Conservation (phyloP, 2,797 vertebrate genomes). For the Macropodus opercularis region DNA sequence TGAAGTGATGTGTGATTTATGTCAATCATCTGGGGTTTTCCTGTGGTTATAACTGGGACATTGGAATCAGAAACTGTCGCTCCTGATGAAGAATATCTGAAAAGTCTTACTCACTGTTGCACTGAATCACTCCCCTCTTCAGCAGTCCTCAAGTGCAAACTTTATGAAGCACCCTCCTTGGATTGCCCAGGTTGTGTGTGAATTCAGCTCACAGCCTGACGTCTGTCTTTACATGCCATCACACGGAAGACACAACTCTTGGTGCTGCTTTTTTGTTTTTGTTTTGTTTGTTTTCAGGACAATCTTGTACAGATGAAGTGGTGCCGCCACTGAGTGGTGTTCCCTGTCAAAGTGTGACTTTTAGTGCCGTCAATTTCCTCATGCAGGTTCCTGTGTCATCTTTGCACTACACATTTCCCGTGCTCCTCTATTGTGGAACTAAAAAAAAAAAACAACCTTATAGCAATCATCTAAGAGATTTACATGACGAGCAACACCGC, state of each 20-base stretch:
- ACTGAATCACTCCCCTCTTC: constrained; percentile 73
- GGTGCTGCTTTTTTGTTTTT: constrained; percentile 82
- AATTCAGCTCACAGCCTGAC: constrained; percentile 39
- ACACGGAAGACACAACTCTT: constrained; percentile 72
- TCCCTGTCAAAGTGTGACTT: constrained; percentile 67
- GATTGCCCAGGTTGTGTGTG: constrained; percentile 38
- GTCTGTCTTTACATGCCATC: constrained; percentile 58
- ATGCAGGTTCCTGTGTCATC: constrained; percentile 77
- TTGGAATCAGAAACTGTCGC: constrained; percentile 60
- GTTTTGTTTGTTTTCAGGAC: constrained; percentile 78
- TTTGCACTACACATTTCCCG: constrained; percentile 81
- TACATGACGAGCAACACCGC: constrained; percentile 41
- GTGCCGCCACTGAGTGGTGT: constrained; percentile 65
- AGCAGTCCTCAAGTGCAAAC: constrained; percentile 78
- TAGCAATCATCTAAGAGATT: constrained; percentile 66
- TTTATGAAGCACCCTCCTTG: constrained; percentile 80
- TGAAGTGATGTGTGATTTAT: constrained; percentile 62
- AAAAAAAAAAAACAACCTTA: too few species aligned
- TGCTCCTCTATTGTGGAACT: constrained; percentile 39
- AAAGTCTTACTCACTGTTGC: constrained; percentile 76
- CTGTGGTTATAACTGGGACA: constrained; percentile 63
- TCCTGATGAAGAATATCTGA: constrained; percentile 60
- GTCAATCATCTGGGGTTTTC: constrained; percentile 70
- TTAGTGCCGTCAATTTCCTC: constrained; percentile 69
- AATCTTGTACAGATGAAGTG: constrained; percentile 92